Evolutionary conservation across 1,140 invertebrate species (phyloP).

Genomic region (Cepaea nemoralis): DNA sequence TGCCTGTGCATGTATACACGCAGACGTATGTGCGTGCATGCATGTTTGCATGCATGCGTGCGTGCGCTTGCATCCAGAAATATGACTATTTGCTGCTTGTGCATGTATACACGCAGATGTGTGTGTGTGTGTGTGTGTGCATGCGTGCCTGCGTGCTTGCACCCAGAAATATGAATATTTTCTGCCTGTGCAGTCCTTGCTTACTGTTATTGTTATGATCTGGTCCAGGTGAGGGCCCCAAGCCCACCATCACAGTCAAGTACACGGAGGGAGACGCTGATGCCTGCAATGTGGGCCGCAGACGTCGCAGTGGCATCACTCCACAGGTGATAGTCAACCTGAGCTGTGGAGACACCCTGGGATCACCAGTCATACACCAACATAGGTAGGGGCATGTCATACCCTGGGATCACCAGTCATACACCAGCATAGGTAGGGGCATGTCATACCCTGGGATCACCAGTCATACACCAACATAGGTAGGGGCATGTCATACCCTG

Average conservation of each 20-base stretch:
- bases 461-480: conserved; percentile 44
- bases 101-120: too few species aligned
- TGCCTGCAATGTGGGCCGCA: conserved; percentile 48
- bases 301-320: conserved; percentile 49
- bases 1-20: too few species aligned
- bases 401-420: too few species aligned
- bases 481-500: too few species aligned
- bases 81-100: too few species aligned
- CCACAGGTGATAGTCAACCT: conserved; percentile 56
- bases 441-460: conserved; percentile 58
- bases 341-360: conserved; percentile 57
- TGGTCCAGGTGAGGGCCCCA: conserved; percentile 45
- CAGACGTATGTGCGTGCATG: too few species aligned
- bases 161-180: too few species aligned
- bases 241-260: conserved; percentile 53
- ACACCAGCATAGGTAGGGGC: too few species aligned
- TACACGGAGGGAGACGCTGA: conserved; percentile 52
- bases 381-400: too few species aligned
- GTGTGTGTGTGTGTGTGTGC: neutral
- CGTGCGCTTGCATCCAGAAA: too few species aligned
- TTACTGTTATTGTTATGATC: neutral
- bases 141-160: too few species aligned
- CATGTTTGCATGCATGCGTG: too few species aligned
- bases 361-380: conserved; percentile 52
- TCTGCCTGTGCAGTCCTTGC: neutral